phyloP scores from a whole-genome alignment of 1,140 invertebrate genomes.

The Chironomus tepperi region DNA sequence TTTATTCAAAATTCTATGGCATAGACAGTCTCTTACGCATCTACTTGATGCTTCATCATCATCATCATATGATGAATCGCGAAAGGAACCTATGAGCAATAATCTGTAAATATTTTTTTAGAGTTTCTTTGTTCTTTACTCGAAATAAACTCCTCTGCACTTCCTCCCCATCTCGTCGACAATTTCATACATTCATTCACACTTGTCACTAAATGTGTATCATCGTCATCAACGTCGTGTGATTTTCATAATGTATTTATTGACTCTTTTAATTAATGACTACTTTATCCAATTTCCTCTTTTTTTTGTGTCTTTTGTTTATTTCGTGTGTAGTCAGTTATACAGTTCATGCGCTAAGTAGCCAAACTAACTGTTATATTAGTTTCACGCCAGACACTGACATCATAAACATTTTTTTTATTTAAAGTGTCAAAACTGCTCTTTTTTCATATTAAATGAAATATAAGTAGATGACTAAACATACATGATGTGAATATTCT shows the following conservation, averaged over 20 bases:
- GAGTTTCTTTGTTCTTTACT: neutral
- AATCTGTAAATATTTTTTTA: no score
- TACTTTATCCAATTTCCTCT: constrained; percentile 3
- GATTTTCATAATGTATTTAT: constrained; percentile 9
- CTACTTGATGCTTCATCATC: no score
- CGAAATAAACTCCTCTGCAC: neutral
- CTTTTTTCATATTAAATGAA: neutral
- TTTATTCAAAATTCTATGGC: neutral
- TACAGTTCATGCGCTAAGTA: neutral
- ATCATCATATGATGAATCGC: no score
- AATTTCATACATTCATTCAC: neutral
- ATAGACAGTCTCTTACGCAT: no score
- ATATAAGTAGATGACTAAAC: neutral
- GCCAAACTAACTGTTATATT: neutral
- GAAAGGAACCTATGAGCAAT: no score
- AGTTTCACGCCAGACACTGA: neutral
- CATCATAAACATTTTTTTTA: neutral
- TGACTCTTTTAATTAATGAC: constrained; percentile 9
- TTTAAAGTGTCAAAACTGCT: neutral
- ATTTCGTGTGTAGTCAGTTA: neutral
- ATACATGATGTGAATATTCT: neutral
- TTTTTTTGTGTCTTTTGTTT: neutral
- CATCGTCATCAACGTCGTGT: neutral
- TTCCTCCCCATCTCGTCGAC: neutral
- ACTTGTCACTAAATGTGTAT: neutral